Percentiles rank a stretch among this genome's conserved stretches.
Evolutionary conservation across 2,797 vertebrate species (phyloP).

Genomic region (Malacoraja senta): DNA sequence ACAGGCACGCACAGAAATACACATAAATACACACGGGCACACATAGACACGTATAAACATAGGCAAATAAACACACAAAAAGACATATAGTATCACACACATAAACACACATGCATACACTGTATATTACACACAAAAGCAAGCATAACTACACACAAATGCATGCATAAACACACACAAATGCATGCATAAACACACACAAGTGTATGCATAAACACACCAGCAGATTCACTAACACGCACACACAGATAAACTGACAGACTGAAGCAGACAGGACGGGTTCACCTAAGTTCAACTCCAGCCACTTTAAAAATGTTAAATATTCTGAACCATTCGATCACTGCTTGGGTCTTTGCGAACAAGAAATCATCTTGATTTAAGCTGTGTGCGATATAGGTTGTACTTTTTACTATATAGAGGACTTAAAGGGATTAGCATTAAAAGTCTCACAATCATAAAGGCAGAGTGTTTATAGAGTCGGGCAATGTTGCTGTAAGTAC

Average conservation of each 20-base stretch:
- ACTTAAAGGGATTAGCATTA: conserved; percentile 31
- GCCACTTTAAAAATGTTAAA: neutral
- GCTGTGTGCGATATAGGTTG: neutral
- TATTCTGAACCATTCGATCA: conserved; percentile 4
- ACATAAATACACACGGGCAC: no score
- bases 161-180: no score
- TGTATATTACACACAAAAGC: no score
- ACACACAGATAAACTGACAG: neutral
- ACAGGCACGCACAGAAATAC: no score
- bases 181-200: neutral
- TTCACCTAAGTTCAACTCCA: conserved; percentile 29
- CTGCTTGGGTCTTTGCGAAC: neutral
- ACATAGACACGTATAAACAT: no score
- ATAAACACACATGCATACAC: no score
- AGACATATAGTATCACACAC: no score
- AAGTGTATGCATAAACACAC: neutral
- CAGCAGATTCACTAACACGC: neutral
- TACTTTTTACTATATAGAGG: conserved; percentile 21
- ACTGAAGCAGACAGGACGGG: neutral
- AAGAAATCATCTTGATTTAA: conserved; percentile 21
- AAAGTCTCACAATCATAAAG: conserved; percentile 32
- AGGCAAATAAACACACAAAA: no score
- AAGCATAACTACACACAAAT: no score
- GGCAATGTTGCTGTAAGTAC: conserved; percentile 23
- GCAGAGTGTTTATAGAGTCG: conserved; percentile 13